Evolutionary conservation across 2,113 vertebrate genomes (phyloP).

Genomic region (Oostethus manadensis): DNA sequence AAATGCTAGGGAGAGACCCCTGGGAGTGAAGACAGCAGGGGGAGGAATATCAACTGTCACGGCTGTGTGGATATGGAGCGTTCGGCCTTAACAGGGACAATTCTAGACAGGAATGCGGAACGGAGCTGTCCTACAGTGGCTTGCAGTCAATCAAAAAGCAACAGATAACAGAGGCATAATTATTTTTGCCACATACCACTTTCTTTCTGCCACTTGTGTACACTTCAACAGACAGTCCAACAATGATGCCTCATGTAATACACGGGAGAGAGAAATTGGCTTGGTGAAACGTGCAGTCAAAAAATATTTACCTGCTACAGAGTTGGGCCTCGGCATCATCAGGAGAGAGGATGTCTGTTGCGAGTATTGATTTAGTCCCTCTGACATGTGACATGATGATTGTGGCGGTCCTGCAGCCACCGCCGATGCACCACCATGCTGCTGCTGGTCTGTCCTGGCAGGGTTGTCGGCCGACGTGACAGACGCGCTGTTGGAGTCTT

Average conservation of each 20-base stretch:
- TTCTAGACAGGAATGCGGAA: slow-evolving; percentile 65
- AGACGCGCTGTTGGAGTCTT: slow-evolving; percentile 72
- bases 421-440: slow-evolving; percentile 43
- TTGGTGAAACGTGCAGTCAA: background rate
- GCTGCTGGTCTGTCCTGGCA: slow-evolving; percentile 67
- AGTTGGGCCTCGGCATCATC: slow-evolving; percentile 96
- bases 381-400: slow-evolving; percentile 61
- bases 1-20: slow-evolving; percentile 26
- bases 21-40: slow-evolving; percentile 16
- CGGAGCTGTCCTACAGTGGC: slow-evolving; percentile 52
- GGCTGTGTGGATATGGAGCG: slow-evolving; percentile 58
- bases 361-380: slow-evolving; percentile 79
- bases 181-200: slow-evolving; percentile 17
- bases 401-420: slow-evolving; percentile 38
- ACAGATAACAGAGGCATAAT: slow-evolving; percentile 61
- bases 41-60: slow-evolving; percentile 57
- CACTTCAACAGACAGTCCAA: slow-evolving; percentile 8
- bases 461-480: slow-evolving; percentile 64
- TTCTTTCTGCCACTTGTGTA: slow-evolving; percentile 18
- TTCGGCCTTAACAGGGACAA: slow-evolving; percentile 51
- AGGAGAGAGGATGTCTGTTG: slow-evolving; percentile 80
- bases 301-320: slow-evolving; percentile 86
- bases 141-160: slow-evolving; percentile 32
- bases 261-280: background rate
- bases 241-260: background rate